Base-by-base conservation (phyloP, 2,888 invertebrate genomes). In the Zygogramma bicolorata region DNA sequence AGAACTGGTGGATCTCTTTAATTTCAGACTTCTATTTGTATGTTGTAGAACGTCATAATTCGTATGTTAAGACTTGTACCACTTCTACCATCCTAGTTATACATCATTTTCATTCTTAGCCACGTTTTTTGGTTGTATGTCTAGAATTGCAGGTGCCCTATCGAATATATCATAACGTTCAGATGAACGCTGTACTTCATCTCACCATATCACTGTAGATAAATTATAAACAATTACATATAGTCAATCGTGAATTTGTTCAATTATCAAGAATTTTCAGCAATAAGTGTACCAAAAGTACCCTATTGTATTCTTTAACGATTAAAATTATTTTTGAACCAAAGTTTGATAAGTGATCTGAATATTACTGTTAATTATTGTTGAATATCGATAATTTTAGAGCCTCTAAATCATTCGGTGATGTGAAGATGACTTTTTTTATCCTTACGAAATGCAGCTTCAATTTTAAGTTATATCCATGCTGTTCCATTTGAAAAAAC, bases 201-300 rank as follows among this genome's bases (percentile, higher is more conserved):
- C 57, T 69, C 68, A 65, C 61, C 67, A 70, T 70, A 74, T 73
- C 70, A 75, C 69, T 46, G 65, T 74, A 70, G 68, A 70, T 74
- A 76, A 65, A 66, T 65, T 70, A 61, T 70, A 65, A 71, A 74
- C 74, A 76, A 76, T 72, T 74, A 72, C 66, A 59, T 38, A 75
- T 79, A 77, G 80, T 79, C 79, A 80, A 79, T 79, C 77, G 73
- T 74, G 69, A 72, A 73, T 76, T 77, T 73, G 73, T 79, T 78
- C 78, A 78, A 78, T 79, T 79, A 79, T 65, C 25, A 63, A 72
- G 65, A 61, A 59, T 29, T 60, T 79, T 70, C 73, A 78, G 80
- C 80, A 79, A 80, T 80, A 80, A 80, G 79, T 79, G 77, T 80
- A 75, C 68, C 71, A 49, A 67, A 65, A 46, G 65, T 62, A 46